These are phyloP conservation scores for Terrapene triunguis DNA, from an alignment of 2,113 vertebrate species.

Conservation along the genomic window DNA sequence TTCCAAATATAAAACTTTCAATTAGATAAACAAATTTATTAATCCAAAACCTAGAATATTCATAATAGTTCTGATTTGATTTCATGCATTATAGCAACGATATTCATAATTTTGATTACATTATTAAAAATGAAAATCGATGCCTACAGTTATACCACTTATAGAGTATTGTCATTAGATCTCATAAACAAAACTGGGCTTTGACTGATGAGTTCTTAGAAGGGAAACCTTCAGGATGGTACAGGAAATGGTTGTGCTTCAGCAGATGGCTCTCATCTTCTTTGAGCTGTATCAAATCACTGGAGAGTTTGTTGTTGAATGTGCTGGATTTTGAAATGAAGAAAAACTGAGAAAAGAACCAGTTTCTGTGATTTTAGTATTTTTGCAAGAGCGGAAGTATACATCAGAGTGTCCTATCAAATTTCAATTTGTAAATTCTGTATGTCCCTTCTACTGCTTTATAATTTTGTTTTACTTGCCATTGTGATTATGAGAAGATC, in stretches of 20 bases:
- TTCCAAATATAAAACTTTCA: background rate
- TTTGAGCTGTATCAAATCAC: background rate
- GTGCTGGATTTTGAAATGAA: background rate
- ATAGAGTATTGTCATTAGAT: background rate
- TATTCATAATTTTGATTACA: too few relatives aligned
- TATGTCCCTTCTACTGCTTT: background rate
- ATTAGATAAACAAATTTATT: too few relatives aligned
- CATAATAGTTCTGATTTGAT: too few relatives aligned
- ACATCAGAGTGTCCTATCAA: background rate
- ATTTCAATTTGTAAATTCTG: background rate
- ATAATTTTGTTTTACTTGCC: background rate
- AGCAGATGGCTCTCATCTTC: conserved; percentile 51
- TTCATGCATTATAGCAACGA: too few relatives aligned
- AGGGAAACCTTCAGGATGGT: background rate
- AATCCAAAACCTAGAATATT: too few relatives aligned
- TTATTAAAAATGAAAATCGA: background rate
- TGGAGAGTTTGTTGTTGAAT: background rate
- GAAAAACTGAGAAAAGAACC: background rate
- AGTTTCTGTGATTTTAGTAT: background rate
- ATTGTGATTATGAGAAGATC: background rate
- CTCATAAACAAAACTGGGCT: background rate
- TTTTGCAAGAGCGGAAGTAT: background rate
- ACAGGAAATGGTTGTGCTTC: background rate
- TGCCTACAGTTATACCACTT: too few relatives aligned
- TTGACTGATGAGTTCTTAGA: background rate